Evolutionary conservation across 1,140 invertebrate species (phyloP), one percentile per base, ranked within the genome.

Genomic region (Neuroterus valhalla): DNA sequence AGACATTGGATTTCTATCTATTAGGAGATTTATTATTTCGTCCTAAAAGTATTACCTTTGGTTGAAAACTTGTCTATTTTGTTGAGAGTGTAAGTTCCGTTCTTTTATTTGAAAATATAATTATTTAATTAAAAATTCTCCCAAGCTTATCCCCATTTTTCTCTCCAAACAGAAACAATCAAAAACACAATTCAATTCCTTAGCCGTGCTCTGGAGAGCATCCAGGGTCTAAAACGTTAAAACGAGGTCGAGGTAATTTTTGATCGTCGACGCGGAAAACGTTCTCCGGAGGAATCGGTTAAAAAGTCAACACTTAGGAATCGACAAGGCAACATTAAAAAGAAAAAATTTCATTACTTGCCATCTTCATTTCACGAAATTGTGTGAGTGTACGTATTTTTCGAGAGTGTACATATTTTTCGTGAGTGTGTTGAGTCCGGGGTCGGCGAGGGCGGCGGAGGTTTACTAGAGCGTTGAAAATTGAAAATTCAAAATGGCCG

Each of bases 401-500:
- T 78, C 62, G 68, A 73, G 52, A 55, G 67, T 74, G 70, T 71
- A 4, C 26, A 71, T 69, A 72, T 80, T 69, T 78, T 78, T 78
- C 62, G 68, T 75, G 52, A 55, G 67, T 74, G 70, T 71, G 62
- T 66, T 42, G 21, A 23, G 44, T 67, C 71, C 77, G 82, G 74
- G 78, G 76, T 77, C 74, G 76, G 78, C 73, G 79, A 70, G 79
- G 74, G 77, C 78, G 81, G 81, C 78, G 72, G 84, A 78, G 85
- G 85, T 85, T 89, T 90, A 89, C 88, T 90, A 89, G 88, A 90
- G 88, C 89, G 89, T 90, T 89, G 88, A 90, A 89, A 89, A 89
- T 90, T 90, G 89, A 90, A 90, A 90, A 90, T 90, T 89, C 89
- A 90, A 90, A 90, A 90, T 90, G 89, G 88, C 88, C 84, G 88